These are phyloP conservation scores for Arion vulgaris DNA, from an alignment of 1,140 invertebrate species.

Conservation along the genomic window DNA sequence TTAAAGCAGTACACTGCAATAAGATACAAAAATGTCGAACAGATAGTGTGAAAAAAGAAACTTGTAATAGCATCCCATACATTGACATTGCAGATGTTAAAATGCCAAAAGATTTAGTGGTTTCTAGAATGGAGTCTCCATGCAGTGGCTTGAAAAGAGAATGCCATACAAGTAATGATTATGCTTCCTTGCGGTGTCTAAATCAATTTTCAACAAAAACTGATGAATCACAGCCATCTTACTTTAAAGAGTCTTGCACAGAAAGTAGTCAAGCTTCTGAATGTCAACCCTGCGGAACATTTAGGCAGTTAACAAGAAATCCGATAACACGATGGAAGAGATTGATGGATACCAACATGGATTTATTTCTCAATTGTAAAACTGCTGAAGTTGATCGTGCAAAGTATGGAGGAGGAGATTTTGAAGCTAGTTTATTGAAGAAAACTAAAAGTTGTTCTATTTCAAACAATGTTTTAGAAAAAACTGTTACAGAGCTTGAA, in stretches of 20 bases:
- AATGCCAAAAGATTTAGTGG: background rate
- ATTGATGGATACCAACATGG: background rate
- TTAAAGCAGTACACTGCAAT: background rate
- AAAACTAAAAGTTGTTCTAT: background rate
- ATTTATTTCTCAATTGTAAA: background rate
- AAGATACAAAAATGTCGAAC: background rate
- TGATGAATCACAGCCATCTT: background rate
- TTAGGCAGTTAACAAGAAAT: slow-evolving; percentile 1
- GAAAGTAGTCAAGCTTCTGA: background rate
- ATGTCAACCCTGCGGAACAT: background rate
- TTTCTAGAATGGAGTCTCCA: background rate
- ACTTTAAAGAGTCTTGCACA: background rate
- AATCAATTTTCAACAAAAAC: background rate
- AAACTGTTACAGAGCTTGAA: background rate
- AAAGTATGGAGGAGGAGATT: background rate
- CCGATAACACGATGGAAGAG: slow-evolving; percentile 4
- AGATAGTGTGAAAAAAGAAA: background rate
- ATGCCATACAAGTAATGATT: background rate
- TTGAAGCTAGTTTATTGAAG: background rate
- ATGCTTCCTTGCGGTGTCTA: background rate
- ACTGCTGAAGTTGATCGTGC: background rate
- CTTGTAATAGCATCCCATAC: background rate
- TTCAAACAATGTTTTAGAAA: background rate
- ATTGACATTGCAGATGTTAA: background rate
- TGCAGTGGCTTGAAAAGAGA: background rate